Conservation (phyloP, 2,113 vertebrate species). For the Siniperca knerii region DNA sequence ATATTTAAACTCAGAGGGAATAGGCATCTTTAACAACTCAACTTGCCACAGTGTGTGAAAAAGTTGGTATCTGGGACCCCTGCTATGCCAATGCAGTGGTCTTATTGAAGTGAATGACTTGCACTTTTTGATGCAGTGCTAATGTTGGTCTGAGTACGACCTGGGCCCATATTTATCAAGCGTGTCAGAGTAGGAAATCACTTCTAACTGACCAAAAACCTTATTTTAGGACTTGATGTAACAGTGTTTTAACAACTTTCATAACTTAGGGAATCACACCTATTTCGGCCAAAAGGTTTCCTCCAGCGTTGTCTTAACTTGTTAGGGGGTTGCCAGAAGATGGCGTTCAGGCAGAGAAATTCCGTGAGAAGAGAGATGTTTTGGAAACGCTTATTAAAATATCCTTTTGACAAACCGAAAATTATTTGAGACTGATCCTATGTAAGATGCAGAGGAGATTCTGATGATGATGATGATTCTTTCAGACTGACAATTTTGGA, state of each 20-base stretch:
- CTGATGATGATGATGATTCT: too few relatives aligned
- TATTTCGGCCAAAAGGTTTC: too few relatives aligned
- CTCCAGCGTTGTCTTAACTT: too few relatives aligned
- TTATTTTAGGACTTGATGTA: neutral
- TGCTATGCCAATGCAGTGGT: neutral
- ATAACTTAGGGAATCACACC: neutral
- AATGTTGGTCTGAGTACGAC: neutral
- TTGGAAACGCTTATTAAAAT: too few relatives aligned
- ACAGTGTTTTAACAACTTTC: neutral
- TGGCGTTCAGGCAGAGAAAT: too few relatives aligned
- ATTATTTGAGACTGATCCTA: too few relatives aligned
- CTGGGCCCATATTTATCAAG: neutral
- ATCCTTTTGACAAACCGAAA: too few relatives aligned
- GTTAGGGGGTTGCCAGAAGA: too few relatives aligned
- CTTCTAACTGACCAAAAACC: neutral
- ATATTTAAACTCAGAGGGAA: conserved; percentile 51
- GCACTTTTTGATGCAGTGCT: neutral
- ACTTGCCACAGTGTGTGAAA: conserved; percentile 1
- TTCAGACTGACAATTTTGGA: too few relatives aligned
- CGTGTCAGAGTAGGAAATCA: neutral
- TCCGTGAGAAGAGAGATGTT: too few relatives aligned
- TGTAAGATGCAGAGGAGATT: too few relatives aligned
- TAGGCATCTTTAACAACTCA: conserved; percentile 27
- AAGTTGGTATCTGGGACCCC: neutral
- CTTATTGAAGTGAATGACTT: neutral